Conservation (phyloP, 1,140 invertebrate genomes). For the Leptinotarsa undecemlineata region DNA sequence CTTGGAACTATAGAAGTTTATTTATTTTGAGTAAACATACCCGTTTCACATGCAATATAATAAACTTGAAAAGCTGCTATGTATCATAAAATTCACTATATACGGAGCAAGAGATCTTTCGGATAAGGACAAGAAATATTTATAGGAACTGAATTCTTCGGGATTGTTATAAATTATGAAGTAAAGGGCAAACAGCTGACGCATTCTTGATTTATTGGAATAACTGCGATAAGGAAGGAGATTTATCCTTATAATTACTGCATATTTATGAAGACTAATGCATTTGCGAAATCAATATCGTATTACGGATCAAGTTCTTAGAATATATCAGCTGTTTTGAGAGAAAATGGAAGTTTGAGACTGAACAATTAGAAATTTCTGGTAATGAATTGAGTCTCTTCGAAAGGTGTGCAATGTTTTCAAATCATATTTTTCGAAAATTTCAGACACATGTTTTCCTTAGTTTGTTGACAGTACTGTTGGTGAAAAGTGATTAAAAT, state of each 20-base stretch:
- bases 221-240: conserved; percentile 31
- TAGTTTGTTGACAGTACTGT: too few relatives aligned
- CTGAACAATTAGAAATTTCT: too few relatives aligned
- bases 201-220: conserved; percentile 33
- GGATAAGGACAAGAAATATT: conserved; percentile 31
- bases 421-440: too few relatives aligned
- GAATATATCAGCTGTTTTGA: too few relatives aligned
- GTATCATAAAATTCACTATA: conserved; percentile 25
- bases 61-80: conserved; percentile 22
- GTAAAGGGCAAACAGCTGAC: conserved; percentile 36
- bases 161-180: conserved; percentile 39
- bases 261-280: conserved; percentile 26
- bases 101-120: conserved; percentile 18
- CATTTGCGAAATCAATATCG: conserved; percentile 24
- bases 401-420: too few relatives aligned
- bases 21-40: conserved; percentile 23
- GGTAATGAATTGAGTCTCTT: too few relatives aligned
- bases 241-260: conserved; percentile 36
- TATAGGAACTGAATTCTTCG: conserved; percentile 35
- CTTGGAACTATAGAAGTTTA: conserved; percentile 18
- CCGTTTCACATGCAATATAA: conserved; percentile 24
- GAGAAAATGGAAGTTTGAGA: too few relatives aligned
- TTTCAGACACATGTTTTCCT: too few relatives aligned
- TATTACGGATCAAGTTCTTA: background rate
- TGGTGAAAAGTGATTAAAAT: too few relatives aligned